Evolutionary conservation across 2,113 vertebrate species (phyloP), one percentile per base, ranked within the genome.

Genomic region (Lasiurus borealis): DNA sequence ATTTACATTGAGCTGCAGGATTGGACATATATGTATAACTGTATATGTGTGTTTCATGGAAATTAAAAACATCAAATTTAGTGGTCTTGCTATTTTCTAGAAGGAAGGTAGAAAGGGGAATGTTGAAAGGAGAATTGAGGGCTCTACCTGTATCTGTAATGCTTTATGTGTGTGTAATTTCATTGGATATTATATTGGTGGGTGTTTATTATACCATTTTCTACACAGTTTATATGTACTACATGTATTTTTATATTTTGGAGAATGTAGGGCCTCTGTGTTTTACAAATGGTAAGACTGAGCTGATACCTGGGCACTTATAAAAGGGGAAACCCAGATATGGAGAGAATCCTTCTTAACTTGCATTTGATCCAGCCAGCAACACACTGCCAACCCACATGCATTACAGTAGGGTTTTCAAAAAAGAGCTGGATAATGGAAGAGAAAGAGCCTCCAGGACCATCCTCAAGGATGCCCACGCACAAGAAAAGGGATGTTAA

Each of bases 271-370:
- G n/a, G 31, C 34, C 31, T 94, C n/a, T 44, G n/a, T 40, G 25
- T 90, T 84, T 91, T 88, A 71, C 44, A 95, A 64, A 76, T 72
- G 66, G 36, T 59, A 29, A 93, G 44, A 21, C 62, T 44, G n/a
- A 57, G 59, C 31, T 71, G 71, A 69, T 21, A 80, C 78, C 52
- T 76, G 72, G 18, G 68, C n/a, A 85, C 64, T 85, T 78, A 52
- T 23, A 48, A 44, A 82, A 87, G 84, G 44, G 23, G 50, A 88
- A 94, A 71, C 21, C 34, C 76, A 80, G 50, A 73, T 27, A 18
- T 8, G 59, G 77, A 87, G 66, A 85, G 72, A 92, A 13, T 85
- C 46, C 36, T 85, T 50, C 52, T 11, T 81, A 40, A 44, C 14
- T 21, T 66, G 48, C 29, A 1, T 66, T 82, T 80, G 54, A 84